phyloP scores from a whole-genome alignment of 2,888 invertebrate genomes.

The Lithophane semibrunnea region DNA sequence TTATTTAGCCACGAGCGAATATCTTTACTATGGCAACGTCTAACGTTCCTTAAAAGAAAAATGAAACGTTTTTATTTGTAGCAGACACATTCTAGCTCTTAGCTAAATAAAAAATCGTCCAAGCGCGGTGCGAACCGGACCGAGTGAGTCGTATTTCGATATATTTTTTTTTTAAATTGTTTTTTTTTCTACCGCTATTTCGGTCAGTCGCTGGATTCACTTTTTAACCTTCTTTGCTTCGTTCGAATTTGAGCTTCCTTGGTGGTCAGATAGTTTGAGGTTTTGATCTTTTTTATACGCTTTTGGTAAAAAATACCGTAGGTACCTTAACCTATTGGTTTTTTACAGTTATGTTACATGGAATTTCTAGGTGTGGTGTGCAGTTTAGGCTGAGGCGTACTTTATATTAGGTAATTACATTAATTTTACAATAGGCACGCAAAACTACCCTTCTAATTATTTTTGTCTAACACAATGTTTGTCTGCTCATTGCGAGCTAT shows the following conservation, averaged over 20 bases:
- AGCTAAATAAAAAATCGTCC: conserved; percentile 51
- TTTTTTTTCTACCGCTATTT: conserved; percentile 43
- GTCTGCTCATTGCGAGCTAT: too few relatives aligned
- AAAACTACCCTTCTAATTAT: not conserved
- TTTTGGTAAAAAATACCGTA: not conserved
- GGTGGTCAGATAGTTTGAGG: not conserved
- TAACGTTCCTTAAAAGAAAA: not conserved
- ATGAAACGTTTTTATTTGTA: not conserved
- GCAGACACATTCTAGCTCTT: conserved; percentile 20
- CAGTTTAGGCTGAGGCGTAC: not conserved
- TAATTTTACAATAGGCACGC: not conserved
- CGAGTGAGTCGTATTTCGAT: conserved; percentile 18
- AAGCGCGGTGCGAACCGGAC: conserved; percentile 35
- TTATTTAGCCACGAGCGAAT: not conserved
- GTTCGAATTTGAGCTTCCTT: conserved; percentile 17
- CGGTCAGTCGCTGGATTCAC: not conserved
- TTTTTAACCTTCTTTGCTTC: conserved; percentile 32
- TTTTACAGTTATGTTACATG: too few relatives aligned
- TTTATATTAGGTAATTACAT: not conserved
- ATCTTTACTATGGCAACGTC: not conserved
- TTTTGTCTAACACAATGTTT: not conserved
- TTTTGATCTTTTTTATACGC: not conserved
- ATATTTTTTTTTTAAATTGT: conserved; percentile 22
- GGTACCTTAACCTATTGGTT: not conserved
- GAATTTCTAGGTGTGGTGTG: not conserved